These are phyloP conservation scores for Nothoprocta perdicaria DNA, from an alignment of 2,113 vertebrate genomes.

Conservation along the genomic window DNA sequence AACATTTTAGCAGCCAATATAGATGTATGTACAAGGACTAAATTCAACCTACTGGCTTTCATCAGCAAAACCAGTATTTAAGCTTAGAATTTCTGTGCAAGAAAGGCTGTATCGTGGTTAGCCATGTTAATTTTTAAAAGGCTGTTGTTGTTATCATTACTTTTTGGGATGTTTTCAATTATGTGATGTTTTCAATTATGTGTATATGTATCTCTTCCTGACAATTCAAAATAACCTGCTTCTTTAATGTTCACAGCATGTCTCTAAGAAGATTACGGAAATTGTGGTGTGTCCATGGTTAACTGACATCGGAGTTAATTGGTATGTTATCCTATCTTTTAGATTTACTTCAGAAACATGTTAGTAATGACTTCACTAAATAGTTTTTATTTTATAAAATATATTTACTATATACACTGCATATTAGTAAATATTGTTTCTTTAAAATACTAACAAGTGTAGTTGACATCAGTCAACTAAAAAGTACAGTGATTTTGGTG, in stretches of 20 bases:
- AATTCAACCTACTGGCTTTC: neutral
- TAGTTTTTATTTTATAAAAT: neutral
- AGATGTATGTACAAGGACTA: neutral
- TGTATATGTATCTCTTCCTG: neutral
- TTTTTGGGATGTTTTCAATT: neutral
- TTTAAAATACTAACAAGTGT: neutral
- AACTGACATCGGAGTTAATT: neutral
- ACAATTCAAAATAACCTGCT: neutral
- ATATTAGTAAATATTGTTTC: neutral
- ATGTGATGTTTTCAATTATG: neutral
- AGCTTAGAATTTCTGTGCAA: neutral
- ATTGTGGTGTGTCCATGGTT: neutral
- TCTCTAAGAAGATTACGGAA: neutral
- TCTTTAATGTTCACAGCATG: neutral
- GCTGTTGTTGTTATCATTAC: neutral
- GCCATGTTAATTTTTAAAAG: neutral
- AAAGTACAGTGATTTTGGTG: neutral
- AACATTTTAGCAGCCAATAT: neutral
- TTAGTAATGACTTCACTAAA: neutral
- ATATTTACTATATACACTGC: neutral
- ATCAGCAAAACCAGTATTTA: constrained; percentile 10
- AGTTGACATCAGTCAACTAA: neutral
- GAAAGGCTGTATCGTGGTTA: neutral
- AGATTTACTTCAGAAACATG: neutral
- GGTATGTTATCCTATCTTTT: neutral